Base-by-base conservation (phyloP, 2,113 vertebrate genomes). In the Phalacrocorax aristotelis region DNA sequence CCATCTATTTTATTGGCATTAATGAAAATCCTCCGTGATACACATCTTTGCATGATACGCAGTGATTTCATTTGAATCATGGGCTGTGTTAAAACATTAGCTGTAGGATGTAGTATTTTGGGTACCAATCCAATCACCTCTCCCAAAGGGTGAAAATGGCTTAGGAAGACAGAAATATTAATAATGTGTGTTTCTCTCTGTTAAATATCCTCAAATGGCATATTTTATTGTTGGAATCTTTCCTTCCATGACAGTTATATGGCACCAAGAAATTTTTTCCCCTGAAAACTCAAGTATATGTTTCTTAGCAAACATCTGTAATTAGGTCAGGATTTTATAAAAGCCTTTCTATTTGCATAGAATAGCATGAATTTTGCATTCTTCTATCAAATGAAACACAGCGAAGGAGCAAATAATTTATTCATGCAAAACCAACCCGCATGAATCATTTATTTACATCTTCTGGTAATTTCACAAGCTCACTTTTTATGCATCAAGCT, bases 361-460 rank as follows among this genome's bases (percentile, higher is more conserved):
- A 97, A 95, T 96, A 85, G 71, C 93, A 98, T 98, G 97, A 97
- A 98, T 97, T 98, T 97, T 96, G 57, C 92, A 97, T 95, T 98
- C 76, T 97, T 96, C 93, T 89, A 93, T 97, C 88, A 95, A 96
- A 92, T 92, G 96, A 95, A 96, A 89, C 83, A 89, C 8, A 68
- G 83, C 92, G 90, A 93, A 94, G 90, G 91, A 95, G 93, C 95
- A 93, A 98, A 98, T 98, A 79, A 98, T 97, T 98, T 98, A 98
- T 98, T 98, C 95, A 98, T 98, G 96, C 95, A 98, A 97, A 98
- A 97, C 95, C 93, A 97, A 95, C 89, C 92, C 32, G 3, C 87
- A 97, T 98, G 97, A 98, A 98, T 98, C 98, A 98, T 98, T 98
- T 98, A 98, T 98, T 98, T 97, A 95, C 92, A 91, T 96, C 91